Evolutionary conservation across 2,888 invertebrate genomes (phyloP).

Genomic region (Sialis fuliginosa): DNA sequence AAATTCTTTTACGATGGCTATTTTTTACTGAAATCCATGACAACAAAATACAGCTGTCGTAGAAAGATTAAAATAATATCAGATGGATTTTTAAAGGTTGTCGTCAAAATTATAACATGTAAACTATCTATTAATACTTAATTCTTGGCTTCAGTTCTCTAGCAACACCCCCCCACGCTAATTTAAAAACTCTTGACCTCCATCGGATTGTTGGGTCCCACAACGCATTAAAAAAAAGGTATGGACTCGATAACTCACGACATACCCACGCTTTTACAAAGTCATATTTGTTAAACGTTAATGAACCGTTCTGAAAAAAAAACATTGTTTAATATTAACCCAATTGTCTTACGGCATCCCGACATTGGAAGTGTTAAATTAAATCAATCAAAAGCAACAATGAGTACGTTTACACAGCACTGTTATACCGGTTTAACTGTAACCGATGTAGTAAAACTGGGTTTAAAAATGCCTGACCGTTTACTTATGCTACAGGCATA

Average conservation of each 20-base stretch:
- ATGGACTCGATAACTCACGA: conserved; percentile 79
- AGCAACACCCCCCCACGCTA: conserved; percentile 91
- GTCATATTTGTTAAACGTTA: conserved; percentile 89
- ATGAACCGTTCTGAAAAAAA: conserved; percentile 58
- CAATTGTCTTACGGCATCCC: too few species aligned
- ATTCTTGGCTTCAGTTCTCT: conserved; percentile 69
- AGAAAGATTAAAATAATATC: too few species aligned
- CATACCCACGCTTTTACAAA: conserved; percentile 90
- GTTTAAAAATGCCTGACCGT: too few species aligned
- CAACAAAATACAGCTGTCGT: too few species aligned
- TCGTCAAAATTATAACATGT: not conserved
- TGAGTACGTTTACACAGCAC: too few species aligned
- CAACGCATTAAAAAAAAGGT: conserved; percentile 73
- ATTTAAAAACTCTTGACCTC: conserved; percentile 78
- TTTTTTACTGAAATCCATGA: too few species aligned
- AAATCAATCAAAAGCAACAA: too few species aligned
- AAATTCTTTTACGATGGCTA: too few species aligned
- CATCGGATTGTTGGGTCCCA: conserved; percentile 81
- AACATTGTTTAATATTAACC: conserved; percentile 2
- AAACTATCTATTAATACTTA: conserved; percentile 33
- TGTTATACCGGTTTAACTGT: too few species aligned
- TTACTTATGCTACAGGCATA: too few species aligned
- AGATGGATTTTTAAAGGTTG: not conserved
- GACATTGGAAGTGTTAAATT: too few species aligned
- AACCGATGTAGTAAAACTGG: too few species aligned